Conservation (phyloP, 1,140 invertebrate species). For the Papilio polytes region DNA sequence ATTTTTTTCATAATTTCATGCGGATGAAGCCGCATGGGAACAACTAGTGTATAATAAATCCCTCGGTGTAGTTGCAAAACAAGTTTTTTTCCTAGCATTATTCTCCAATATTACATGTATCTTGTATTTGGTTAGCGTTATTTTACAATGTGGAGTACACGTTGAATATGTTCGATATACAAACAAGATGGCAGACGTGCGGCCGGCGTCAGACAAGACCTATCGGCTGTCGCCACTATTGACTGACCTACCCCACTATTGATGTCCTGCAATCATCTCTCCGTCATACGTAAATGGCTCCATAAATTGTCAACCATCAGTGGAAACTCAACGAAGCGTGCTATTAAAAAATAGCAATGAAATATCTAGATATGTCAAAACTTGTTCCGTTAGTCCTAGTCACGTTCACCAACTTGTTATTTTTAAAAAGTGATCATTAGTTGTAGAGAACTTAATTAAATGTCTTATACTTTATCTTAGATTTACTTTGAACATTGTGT, state of each 20-base stretch:
- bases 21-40: too few relatives aligned
- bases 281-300: neutral
- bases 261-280: constrained; percentile 22
- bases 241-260: constrained; percentile 31
- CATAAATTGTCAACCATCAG: constrained; percentile 17
- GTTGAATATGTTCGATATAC: constrained; percentile 34
- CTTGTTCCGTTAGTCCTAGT: neutral
- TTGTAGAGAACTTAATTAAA: too few relatives aligned
- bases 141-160: constrained; percentile 5
- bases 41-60: too few relatives aligned
- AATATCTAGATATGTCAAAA: neutral
- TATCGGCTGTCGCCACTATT: constrained; percentile 37
- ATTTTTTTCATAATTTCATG: too few relatives aligned
- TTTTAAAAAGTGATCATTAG: neutral
- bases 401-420: neutral
- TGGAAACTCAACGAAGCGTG: neutral
- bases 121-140: neutral
- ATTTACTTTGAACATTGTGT: neutral
- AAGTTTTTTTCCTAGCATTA: too few relatives aligned
- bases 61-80: too few relatives aligned
- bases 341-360: neutral
- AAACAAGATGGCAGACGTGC: constrained; percentile 28
- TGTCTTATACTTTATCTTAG: neutral
- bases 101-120: neutral
- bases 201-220: constrained; percentile 25